phyloP scores from a whole-genome alignment of 2,888 invertebrate genomes.

The Platypus cylindrus region DNA sequence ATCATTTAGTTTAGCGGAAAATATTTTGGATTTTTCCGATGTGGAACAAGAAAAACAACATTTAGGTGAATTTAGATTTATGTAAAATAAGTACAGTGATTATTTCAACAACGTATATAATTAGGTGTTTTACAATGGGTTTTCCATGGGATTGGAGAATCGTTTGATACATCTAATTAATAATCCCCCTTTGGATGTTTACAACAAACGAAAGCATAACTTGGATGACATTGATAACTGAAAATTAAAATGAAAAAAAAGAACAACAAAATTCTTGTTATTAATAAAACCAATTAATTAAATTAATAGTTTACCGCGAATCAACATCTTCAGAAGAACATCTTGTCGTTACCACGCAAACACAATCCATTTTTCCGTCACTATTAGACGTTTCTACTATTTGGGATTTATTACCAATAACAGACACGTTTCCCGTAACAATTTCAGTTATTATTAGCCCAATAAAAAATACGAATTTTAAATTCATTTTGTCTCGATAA shows the following conservation, averaged over 20 bases:
- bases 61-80: constrained; percentile 20
- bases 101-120: no score
- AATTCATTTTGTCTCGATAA: no score
- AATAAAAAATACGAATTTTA: no score
- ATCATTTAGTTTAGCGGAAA: constrained; percentile 29
- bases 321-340: constrained; percentile 25
- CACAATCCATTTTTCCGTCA: constrained; percentile 17
- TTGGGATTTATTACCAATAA: background rate
- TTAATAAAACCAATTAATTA: no score
- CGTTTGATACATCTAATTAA: no score
- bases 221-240: constrained; percentile 22
- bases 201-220: constrained; percentile 23
- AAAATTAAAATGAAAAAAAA: constrained; percentile 15
- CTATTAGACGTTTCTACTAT: background rate
- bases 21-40: constrained; percentile 54
- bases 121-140: no score
- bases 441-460: no score
- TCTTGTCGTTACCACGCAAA: constrained; percentile 25
- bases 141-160: no score
- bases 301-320: constrained; percentile 24
- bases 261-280: no score
- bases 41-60: constrained; percentile 52
- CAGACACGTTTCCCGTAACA: no score
- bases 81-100: no score
- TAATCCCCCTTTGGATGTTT: no score